A percentile compares a stretch with the other conserved stretches of the same genome.
Evolutionary conservation across 2,113 vertebrate genomes (phyloP).

Genomic region (Oplegnathus fasciatus): DNA sequence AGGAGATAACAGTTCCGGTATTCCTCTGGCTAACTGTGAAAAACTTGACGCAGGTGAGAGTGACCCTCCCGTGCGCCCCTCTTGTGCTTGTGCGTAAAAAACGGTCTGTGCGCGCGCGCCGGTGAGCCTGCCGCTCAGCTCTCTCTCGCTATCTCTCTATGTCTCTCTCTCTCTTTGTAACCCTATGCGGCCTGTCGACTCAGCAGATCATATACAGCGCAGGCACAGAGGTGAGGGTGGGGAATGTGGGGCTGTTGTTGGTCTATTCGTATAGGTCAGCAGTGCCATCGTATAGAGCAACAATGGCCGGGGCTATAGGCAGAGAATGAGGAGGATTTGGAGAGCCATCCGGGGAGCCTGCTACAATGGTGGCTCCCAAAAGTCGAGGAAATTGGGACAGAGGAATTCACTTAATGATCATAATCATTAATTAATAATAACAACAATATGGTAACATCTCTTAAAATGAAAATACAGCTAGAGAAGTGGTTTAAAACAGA

Average conservation of each 20-base stretch:
- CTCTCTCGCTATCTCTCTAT: not conserved
- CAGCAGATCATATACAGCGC: conserved; percentile 72
- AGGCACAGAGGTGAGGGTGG: conserved; percentile 46
- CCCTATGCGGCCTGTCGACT: conserved; percentile 67
- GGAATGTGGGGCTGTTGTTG: conserved; percentile 73
- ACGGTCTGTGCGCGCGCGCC: not conserved
- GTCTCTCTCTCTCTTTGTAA: conserved; percentile 49
- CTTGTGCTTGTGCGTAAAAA: not conserved
- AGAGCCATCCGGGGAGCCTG: conserved; percentile 29
- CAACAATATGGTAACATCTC: not conserved
- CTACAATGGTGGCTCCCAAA: not conserved
- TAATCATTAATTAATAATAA: not conserved
- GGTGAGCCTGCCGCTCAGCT: not conserved
- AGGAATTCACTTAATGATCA: not conserved
- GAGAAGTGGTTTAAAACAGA: not conserved
- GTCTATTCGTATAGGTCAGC: conserved; percentile 82
- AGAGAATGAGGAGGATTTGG: conserved; percentile 79
- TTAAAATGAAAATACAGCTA: not conserved
- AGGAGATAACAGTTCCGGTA: not conserved
- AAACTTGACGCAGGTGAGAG: conserved; percentile 34
- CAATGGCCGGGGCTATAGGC: conserved; percentile 76
- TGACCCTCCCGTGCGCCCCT: not conserved
- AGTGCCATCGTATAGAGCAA: conserved; percentile 78
- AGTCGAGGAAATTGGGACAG: conserved; percentile 8
- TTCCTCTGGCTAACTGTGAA: not conserved